phyloP scores from a whole-genome alignment of 2,797 vertebrate genomes.

The Chelmon rostratus region DNA sequence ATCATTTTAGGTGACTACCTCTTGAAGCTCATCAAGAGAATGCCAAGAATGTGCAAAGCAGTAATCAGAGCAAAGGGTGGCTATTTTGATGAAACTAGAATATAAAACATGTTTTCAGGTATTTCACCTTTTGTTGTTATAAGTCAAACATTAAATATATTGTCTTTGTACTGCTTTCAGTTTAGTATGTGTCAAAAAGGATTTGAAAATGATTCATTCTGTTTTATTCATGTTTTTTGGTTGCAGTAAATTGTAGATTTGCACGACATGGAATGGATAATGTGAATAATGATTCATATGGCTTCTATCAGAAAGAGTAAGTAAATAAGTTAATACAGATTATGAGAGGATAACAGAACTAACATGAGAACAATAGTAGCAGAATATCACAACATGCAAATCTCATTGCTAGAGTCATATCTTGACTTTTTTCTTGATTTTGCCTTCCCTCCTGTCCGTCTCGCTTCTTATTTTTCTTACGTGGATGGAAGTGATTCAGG shows the following conservation, averaged over 20 bases:
- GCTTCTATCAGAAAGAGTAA: not conserved
- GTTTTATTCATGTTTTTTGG: no score
- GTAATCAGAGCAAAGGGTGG: no score
- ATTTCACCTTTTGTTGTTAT: no score
- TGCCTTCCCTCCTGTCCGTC: no score
- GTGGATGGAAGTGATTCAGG: not conserved
- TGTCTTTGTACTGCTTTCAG: no score
- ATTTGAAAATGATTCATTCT: no score
- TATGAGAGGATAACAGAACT: not conserved
- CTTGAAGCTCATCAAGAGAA: no score
- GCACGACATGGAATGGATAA: not conserved
- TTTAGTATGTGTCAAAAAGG: no score
- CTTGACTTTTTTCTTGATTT: not conserved
- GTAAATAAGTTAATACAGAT: not conserved
- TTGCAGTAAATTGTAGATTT: not conserved
- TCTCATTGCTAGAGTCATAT: not conserved
- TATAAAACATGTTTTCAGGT: no score
- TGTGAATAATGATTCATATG: not conserved
- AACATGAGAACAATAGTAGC: not conserved
- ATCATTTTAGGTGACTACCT: no score
- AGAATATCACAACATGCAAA: not conserved
- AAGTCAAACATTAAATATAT: not conserved
- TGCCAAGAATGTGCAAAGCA: no score
- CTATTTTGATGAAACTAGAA: no score
- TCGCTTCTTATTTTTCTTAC: not conserved